Conservation (phyloP, 2,888 invertebrate genomes). For the Cataglyphis rosenhaueri region DNA sequence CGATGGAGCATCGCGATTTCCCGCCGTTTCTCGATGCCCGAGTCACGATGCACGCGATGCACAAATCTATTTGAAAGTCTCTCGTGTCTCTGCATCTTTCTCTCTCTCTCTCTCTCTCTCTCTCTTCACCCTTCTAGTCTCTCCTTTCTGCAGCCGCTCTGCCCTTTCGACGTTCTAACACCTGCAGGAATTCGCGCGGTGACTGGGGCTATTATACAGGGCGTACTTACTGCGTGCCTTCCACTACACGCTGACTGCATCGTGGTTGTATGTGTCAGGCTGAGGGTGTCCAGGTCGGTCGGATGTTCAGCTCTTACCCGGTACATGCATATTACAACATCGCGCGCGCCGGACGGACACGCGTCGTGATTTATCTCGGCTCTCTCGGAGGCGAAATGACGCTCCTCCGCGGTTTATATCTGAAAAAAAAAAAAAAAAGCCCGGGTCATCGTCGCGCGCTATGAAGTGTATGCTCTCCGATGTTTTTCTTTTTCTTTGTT, state of each 20-base stretch:
- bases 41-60: slow-evolving; percentile 69
- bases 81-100: not conserved
- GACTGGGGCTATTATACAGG: slow-evolving; percentile 58
- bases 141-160: slow-evolving; percentile 12
- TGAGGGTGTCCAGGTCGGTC: slow-evolving; percentile 28
- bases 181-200: slow-evolving; percentile 77
- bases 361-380: slow-evolving; percentile 52
- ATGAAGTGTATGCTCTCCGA: slow-evolving; percentile 34
- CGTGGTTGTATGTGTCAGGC: slow-evolving; percentile 63
- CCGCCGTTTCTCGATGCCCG: slow-evolving; percentile 65
- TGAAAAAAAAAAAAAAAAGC: slow-evolving; percentile 22
- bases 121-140: not conserved
- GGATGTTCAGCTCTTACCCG: slow-evolving; percentile 20
- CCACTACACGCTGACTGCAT: slow-evolving; percentile 56
- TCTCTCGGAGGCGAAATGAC: slow-evolving; percentile 33
- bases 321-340: slow-evolving; percentile 69
- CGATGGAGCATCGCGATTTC: slow-evolving; percentile 52
- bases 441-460: slow-evolving; percentile 49
- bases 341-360: slow-evolving; percentile 45
- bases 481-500: not conserved
- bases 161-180: slow-evolving; percentile 63
- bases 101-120: not conserved
- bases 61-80: slow-evolving; percentile 31
- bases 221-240: slow-evolving; percentile 66
- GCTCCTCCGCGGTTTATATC: slow-evolving; percentile 28